Evolutionary conservation across 37 sponge, comb jelly and placozoan species (phyloP).

Genomic region (Amphimedon queenslandica): DNA sequence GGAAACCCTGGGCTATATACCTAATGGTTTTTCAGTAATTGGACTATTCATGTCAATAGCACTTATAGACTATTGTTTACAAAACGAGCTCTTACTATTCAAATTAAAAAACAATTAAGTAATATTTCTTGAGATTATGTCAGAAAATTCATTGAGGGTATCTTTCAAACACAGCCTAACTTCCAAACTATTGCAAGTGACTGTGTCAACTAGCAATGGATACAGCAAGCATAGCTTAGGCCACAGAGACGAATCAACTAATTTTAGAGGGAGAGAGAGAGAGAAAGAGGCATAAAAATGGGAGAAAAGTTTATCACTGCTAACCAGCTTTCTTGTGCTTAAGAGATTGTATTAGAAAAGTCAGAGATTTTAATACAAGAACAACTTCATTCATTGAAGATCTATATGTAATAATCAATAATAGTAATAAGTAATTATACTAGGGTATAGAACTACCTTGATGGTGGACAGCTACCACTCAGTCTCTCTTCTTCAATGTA

Average conservation of each 20-base stretch:
- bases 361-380: constrained; percentile 72
- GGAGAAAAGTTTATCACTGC: no score
- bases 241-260: constrained; percentile 76
- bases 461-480: constrained; percentile 73
- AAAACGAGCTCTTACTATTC: no score
- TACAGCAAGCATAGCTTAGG: constrained; percentile 60
- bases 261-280: neutral
- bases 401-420: constrained; percentile 2
- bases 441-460: constrained; percentile 23
- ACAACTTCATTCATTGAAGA: constrained; percentile 65
- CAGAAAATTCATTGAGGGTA: constrained; percentile 51
- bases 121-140: constrained; percentile 18
- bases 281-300: neutral
- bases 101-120: neutral
- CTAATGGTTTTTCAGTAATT: no score
- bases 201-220: constrained; percentile 78
- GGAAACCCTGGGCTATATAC: no score
- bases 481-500: constrained; percentile 73
- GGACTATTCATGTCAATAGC: no score
- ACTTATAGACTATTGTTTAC: no score
- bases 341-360: constrained; percentile 56
- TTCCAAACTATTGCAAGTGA: constrained; percentile 80
- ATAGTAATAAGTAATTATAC: neutral
- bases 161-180: constrained; percentile 53
- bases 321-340: no score